phyloP scores from a whole-genome alignment of 2,797 vertebrate species.

The Passerculus sandwichensis region DNA sequence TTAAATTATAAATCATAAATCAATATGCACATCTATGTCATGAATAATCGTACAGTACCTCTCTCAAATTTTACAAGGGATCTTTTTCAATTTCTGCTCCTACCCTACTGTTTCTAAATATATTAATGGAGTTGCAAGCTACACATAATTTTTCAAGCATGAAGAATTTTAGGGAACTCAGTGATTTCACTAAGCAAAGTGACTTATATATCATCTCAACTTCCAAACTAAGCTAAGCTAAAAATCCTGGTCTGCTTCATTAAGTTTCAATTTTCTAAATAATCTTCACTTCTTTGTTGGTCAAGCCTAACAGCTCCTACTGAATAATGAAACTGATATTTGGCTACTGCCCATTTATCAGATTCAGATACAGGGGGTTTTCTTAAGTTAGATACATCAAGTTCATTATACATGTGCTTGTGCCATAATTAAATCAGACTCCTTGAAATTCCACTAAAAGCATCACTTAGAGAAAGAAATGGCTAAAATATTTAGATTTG shows the following conservation, averaged over 20 bases:
- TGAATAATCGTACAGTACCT: background rate
- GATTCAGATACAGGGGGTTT: background rate
- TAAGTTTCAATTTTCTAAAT: background rate
- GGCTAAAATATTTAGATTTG: background rate
- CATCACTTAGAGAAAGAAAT: background rate
- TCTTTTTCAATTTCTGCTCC: background rate
- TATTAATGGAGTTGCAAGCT: background rate
- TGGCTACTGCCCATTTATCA: background rate
- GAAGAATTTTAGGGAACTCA: background rate
- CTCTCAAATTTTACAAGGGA: background rate
- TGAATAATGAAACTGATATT: background rate
- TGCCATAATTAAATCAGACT: background rate
- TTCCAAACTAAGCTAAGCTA: background rate
- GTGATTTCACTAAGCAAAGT: background rate
- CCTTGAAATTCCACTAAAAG: background rate
- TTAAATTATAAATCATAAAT: background rate
- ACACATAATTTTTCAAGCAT: background rate
- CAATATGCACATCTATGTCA: background rate
- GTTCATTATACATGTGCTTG: background rate
- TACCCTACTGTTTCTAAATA: background rate
- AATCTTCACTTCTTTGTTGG: background rate
- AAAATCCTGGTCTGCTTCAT: background rate
- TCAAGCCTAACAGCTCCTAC: background rate
- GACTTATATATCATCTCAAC: background rate
- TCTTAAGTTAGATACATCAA: background rate